Base-by-base conservation (phyloP, 2,888 invertebrate genomes). In the Drosophila imparisetae region DNA sequence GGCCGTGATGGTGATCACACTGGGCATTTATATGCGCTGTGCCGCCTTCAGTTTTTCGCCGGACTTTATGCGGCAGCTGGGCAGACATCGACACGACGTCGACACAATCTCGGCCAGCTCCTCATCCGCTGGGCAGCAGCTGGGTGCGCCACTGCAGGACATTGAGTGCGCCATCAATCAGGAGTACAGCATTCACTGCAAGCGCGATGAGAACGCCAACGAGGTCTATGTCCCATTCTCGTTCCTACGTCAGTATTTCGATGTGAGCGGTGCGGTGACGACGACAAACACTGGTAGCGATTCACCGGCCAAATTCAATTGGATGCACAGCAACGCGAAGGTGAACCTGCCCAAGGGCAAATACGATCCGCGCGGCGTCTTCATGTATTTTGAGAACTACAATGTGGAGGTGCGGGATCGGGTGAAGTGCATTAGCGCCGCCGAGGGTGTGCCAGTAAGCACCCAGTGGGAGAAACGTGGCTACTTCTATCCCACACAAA, bases 401-500 rank as follows among this genome's bases (percentile, higher is more conserved):
- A 99, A 98, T 93, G 99, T 99, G 0, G 99, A 99, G 94, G 92
- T 97, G 7, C 94, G 99, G 60, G 98, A 98, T 90, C 94, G 99
- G 66, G 99, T 99, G 1, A 98, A 98, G 93, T 99, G 98, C 93
- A 96, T 99, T 84, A 98, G 97, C 93, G 99, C 97, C 0, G 95
- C 95, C 18, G 97, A 98, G 91, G 98, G 98, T 89, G 98, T 98
- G 21, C 98, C 98, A 0, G 96, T 98, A 62, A 98, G 98, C n/a
- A 98, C 97, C 0, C 98, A 98, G 92, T 99, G 99, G 99, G 97
- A 98, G 86, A 96, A 96, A 40, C 95, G 96, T 75, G 99, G 99
- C 0, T 99, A 99, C 93, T 98, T 96, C 93, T 99, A 99, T 93
- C 98, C 99, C 0, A 99, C 98, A 1, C 99, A 99, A 94, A 98